Evolutionary conservation across 2,888 invertebrate genomes (phyloP).

Genomic region (Diarsia brunnea): DNA sequence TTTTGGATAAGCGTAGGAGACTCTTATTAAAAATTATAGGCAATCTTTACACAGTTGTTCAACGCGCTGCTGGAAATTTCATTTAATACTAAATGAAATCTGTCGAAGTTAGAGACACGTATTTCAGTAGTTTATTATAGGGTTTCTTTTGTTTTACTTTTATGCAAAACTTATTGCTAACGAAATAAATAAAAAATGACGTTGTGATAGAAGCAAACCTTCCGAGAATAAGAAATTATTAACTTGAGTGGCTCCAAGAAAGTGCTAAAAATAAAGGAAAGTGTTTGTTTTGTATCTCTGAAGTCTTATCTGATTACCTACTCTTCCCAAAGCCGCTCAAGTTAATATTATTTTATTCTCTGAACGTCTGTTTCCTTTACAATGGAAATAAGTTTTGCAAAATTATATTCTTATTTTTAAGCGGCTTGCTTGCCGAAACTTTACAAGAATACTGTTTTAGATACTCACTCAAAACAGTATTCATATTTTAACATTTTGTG

Average conservation of each 20-base stretch:
- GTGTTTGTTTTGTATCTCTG: too few relatives aligned
- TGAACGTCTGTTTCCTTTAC: not conserved
- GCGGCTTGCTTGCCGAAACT: not conserved
- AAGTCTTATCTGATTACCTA: too few relatives aligned
- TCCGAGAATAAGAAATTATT: too few relatives aligned
- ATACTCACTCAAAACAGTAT: too few relatives aligned
- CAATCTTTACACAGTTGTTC: not conserved
- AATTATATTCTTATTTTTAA: not conserved
- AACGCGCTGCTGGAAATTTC: not conserved
- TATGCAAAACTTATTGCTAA: not conserved
- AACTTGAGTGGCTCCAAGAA: too few relatives aligned
- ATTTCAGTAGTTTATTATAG: not conserved
- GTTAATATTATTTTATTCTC: not conserved
- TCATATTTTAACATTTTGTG: too few relatives aligned
- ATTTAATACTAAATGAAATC: not conserved
- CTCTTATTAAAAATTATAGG: not conserved
- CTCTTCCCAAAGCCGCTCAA: not conserved
- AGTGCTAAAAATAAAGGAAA: too few relatives aligned
- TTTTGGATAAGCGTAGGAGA: constrained; percentile 4
- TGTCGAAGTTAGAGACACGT: not conserved
- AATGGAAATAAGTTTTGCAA: not conserved
- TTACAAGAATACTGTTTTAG: too few relatives aligned
- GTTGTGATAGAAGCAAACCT: not conserved
- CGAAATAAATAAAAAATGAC: not conserved
- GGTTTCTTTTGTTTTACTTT: not conserved